Evolutionary conservation across 1,140 invertebrate genomes (phyloP).

Genomic region (Diorhabda elongata): DNA sequence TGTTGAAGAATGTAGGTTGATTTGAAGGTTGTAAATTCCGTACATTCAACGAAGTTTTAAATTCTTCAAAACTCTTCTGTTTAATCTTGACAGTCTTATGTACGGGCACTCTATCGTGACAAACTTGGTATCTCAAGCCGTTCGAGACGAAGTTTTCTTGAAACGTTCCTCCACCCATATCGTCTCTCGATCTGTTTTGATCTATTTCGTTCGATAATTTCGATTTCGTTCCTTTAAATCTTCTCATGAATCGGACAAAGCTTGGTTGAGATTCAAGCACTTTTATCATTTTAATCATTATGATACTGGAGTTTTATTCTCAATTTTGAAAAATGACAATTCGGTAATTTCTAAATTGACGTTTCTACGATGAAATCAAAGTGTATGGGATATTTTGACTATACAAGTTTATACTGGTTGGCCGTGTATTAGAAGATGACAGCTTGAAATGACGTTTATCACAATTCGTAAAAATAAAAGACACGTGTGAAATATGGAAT

Average conservation of each 20-base stretch:
- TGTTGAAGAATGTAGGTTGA: background rate
- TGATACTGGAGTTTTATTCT: no score
- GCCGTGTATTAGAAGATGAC: no score
- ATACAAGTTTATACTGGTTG: no score
- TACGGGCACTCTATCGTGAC: conserved; percentile 7
- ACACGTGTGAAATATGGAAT: no score
- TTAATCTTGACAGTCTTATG: conserved; percentile 7
- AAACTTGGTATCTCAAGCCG: conserved; percentile 7
- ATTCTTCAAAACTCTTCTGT: background rate
- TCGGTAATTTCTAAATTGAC: no score
- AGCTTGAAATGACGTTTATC: no score
- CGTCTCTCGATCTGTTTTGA: no score
- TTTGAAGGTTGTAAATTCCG: background rate
- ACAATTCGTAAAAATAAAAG: no score
- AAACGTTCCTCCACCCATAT: background rate
- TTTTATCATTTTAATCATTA: background rate
- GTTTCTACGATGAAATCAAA: no score
- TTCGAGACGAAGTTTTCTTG: background rate
- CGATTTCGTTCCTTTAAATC: background rate
- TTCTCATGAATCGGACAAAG: background rate
- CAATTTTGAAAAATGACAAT: no score
- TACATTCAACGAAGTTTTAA: background rate
- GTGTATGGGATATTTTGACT: no score
- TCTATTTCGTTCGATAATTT: background rate
- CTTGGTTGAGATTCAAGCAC: background rate